Conservation (phyloP, 2,113 vertebrate species). For the Sminthopsis crassicaudata region DNA sequence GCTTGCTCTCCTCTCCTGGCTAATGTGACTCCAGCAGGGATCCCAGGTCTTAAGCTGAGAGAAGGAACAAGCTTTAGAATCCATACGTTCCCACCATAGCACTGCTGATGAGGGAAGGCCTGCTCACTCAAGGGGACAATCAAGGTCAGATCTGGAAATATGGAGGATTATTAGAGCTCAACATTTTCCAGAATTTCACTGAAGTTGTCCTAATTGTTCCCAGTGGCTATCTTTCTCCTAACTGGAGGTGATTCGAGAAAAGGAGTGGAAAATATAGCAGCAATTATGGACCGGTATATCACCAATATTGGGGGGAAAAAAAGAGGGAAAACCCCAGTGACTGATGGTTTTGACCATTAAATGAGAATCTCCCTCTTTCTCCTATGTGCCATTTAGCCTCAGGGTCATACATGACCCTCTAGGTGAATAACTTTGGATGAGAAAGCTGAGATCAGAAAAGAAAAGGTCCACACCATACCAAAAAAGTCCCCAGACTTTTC, state of each 20-base stretch:
- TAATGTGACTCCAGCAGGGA: not conserved
- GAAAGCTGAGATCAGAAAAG: conserved; percentile 73
- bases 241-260: not conserved
- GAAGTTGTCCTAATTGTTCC: not conserved
- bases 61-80: not conserved
- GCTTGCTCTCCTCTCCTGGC: too few relatives aligned
- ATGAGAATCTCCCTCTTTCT: not conserved
- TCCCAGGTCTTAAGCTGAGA: not conserved
- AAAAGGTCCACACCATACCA: conserved; percentile 67
- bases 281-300: not conserved
- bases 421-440: conserved; percentile 60
- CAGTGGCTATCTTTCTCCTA: conserved; percentile 35
- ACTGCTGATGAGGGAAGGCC: not conserved
- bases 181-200: not conserved
- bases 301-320: not conserved
- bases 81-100: not conserved
- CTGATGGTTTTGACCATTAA: conserved; percentile 35
- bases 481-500: conserved; percentile 25
- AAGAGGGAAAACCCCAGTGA: not conserved
- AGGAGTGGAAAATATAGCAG: not conserved
- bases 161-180: not conserved
- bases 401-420: conserved; percentile 33
- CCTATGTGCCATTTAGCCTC: conserved; percentile 42
- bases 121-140: not conserved
- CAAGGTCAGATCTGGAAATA: not conserved